Conservation (phyloP, 2,888 invertebrate genomes). For the Entomobrya multifasciata region DNA sequence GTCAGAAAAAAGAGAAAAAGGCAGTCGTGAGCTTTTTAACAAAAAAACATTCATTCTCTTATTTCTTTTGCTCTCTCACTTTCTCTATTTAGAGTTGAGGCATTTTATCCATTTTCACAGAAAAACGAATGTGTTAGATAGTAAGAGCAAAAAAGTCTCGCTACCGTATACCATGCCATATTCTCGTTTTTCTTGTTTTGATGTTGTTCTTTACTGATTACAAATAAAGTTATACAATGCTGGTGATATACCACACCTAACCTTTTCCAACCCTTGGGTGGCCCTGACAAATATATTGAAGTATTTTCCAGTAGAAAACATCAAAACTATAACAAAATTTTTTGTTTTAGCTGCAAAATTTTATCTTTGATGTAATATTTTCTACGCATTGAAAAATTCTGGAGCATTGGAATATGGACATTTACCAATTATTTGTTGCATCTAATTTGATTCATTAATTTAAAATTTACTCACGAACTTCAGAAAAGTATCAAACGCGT, state of each 20-base stretch:
- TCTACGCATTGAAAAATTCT: no score
- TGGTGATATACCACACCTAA: no score
- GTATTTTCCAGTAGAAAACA: no score
- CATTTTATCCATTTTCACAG: constrained; percentile 4
- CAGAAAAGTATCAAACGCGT: no score
- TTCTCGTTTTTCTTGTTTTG: constrained; percentile 48
- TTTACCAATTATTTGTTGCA: no score
- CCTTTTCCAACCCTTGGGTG: no score
- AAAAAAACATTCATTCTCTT: neutral
- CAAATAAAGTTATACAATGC: constrained; percentile 60
- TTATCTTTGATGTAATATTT: no score
- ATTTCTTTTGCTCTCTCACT: neutral
- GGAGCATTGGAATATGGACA: no score
- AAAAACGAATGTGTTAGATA: neutral
- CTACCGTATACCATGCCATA: neutral
- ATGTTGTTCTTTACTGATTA: constrained; percentile 52
- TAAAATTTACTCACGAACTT: no score
- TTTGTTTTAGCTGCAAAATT: no score
- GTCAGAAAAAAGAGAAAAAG: constrained; percentile 37
- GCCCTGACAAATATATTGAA: neutral
- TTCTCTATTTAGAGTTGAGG: neutral
- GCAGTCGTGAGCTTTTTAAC: constrained; percentile 60
- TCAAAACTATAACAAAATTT: no score
- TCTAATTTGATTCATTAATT: no score
- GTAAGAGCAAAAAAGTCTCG: neutral